These are phyloP conservation scores for Leucoraja erinaceus DNA, from an alignment of 2,113 vertebrate species.

Conservation along the genomic window DNA sequence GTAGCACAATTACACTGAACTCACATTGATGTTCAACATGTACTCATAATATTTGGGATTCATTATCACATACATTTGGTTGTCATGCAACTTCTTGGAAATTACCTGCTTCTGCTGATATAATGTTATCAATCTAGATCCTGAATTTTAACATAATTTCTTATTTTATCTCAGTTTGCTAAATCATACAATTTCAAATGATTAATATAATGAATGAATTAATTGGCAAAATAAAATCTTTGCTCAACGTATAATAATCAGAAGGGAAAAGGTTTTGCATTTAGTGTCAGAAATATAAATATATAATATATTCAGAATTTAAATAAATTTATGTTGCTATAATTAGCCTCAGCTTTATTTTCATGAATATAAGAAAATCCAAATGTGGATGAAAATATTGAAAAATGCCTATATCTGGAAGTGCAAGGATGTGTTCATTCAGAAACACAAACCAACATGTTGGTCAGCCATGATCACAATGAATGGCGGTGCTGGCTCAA, in stretches of 20 bases:
- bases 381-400: not conserved
- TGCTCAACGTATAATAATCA: not conserved
- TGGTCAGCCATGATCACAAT: too few species aligned
- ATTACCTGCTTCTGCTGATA: not conserved
- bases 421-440: not conserved
- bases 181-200: not conserved
- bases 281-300: not conserved
- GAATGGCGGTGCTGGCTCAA: too few species aligned
- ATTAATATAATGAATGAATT: not conserved
- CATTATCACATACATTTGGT: not conserved
- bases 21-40: constrained; percentile 30
- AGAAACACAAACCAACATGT: too few species aligned
- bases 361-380: not conserved
- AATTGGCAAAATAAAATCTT: not conserved
- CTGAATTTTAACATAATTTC: constrained; percentile 15
- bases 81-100: not conserved
- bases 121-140: not conserved
- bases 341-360: not conserved
- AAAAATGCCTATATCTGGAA: not conserved
- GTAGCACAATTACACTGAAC: constrained; percentile 25
- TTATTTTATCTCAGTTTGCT: not conserved
- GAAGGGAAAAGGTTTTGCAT: not conserved
- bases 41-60: not conserved
- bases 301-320: too few species aligned
- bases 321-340: not conserved